Evolutionary conservation across 2,888 invertebrate species (phyloP), one percentile per base, ranked within the genome.

Genomic region (Panzeria rudis): DNA sequence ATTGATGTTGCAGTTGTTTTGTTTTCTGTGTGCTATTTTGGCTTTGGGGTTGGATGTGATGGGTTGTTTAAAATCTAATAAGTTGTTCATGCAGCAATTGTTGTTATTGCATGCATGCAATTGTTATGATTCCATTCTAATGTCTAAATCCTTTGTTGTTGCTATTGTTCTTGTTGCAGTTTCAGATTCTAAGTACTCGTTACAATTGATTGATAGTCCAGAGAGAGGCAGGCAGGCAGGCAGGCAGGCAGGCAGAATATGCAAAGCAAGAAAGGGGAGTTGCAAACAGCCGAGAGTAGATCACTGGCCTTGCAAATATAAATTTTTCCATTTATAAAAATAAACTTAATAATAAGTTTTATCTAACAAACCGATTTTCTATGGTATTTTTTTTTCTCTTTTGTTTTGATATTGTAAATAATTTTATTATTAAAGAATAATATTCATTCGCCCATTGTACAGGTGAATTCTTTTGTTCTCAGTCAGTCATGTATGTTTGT

Each of bases 131-230:
- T 56, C 25, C 68, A 77, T 77, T 50, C 59, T 56, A 76, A 68
- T 59, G 47, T 35, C 17, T 23, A 59, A 38, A 47, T 61, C 17
- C 11, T 11, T 75, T 64, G 23, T 69, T 66, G 11, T 52, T 66
- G 17, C 29, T 71, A 6, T 56, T 56, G 23, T 52, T 68, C 20
- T 35, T 75, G 35, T 15, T 20, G 17, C 35, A 54, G 41, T 23
- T 47, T 17, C 47, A 29, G 59, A 17, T 64, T 81, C 62, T 13
- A 20, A n/a, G 61, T 44, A 66, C 66, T 80, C 71, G 78, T 68
- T 73, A 62, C 61, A 59, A 83, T 83, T 83, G 83, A 78, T 83
- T 78, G 78, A 78, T 83, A 52, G 78, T 56, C 20, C 3, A n/a
- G 20, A 32, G 29, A 29, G 20, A 17, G 1, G 23, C 1, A 7